Evolutionary conservation across 2,113 vertebrate species (phyloP), one percentile per base, ranked within the genome.

Genomic region (Pelvicachromis taeniatus): DNA sequence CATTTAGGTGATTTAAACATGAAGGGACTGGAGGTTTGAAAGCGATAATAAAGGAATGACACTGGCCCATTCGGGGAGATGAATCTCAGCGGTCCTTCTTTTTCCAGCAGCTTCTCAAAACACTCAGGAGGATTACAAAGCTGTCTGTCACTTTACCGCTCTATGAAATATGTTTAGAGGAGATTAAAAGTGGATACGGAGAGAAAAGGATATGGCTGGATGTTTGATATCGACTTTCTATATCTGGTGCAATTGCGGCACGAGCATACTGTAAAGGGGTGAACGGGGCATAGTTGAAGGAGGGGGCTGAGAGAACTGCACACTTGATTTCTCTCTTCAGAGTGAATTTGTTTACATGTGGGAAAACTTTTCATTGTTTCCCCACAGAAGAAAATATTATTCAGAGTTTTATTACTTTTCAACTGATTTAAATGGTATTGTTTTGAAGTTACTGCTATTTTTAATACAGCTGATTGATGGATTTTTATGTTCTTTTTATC

Each of bases 321-420:
- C 93, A 94, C 91, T 91, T 94, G 82, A 90, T 93, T 91, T 92
- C 87, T 93, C 88, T 92, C 88, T 90, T 83, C 80, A 89, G 89
- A 95, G 94, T 95, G 92, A 94, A 95, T 96, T 95, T 98, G 97
- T 99, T 99, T 99, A 98, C 98, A 98, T 96, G 97, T 97, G 96
- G 96, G 96, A 96, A 96, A 97, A 97, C 91, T 29, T 90, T 88
- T 38, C 55, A 80, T 93, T 90, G 87, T 96, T 95, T 93, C 96
- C 94, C 54, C 88, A 91, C 90, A 88, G 89, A 92, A 96, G 86
- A 89, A 95, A 96, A 96, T 97, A 95, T 97, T 97, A 97, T 97
- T 97, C 96, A 96, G 95, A 90, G 77, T 93, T 93, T 82, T 93
- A 91, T 88, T 91, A 91, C 82, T 92, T 93, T 92, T 80, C 83